phyloP scores from a whole-genome alignment of 1,140 invertebrate species.

The Ectropis grisescens region DNA sequence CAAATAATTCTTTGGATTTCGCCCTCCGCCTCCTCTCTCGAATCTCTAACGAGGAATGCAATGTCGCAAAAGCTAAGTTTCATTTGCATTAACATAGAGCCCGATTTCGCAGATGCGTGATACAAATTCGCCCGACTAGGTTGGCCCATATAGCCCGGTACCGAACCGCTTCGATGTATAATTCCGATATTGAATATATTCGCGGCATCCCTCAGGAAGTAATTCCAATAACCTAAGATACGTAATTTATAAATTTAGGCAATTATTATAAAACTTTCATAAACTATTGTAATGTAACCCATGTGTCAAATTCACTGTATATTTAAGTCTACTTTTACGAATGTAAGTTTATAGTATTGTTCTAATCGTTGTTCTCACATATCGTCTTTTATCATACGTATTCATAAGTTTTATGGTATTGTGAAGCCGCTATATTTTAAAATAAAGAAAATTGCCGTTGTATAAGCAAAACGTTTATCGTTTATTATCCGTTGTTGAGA shows the following conservation, averaged over 20 bases:
- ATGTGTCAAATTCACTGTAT: conserved; percentile 51
- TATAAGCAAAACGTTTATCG: conserved; percentile 65
- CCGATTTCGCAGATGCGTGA: conserved; percentile 60
- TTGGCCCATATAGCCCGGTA: conserved; percentile 63
- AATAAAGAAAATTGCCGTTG: conserved; percentile 67
- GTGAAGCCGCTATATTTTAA: conserved; percentile 70
- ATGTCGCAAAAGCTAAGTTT: conserved; percentile 40
- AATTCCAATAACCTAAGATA: conserved; percentile 43
- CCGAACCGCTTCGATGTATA: conserved; percentile 17
- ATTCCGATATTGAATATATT: conserved; percentile 24
- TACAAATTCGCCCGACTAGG: conserved; percentile 54
- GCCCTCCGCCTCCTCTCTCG: conserved; percentile 30
- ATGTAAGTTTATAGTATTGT: conserved; percentile 56
- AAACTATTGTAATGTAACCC: conserved; percentile 45
- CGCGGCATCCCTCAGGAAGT: conserved; percentile 66
- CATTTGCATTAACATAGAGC: conserved; percentile 23
- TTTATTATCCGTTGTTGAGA: conserved; percentile 52
- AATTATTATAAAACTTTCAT: conserved; percentile 41
- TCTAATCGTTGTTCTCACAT: conserved; percentile 65
- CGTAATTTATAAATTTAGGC: conserved; percentile 31
- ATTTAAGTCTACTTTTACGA: conserved; percentile 37
- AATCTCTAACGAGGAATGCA: conserved; percentile 57
- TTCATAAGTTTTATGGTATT: conserved; percentile 61
- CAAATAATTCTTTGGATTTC: conserved; percentile 53
- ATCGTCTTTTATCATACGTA: conserved; percentile 64